A percentile compares a stretch with the other conserved stretches of the same genome.
These are phyloP conservation scores for Idris sp. DNA, from an alignment of 1,140 invertebrate species.

Conservation along the genomic window DNA sequence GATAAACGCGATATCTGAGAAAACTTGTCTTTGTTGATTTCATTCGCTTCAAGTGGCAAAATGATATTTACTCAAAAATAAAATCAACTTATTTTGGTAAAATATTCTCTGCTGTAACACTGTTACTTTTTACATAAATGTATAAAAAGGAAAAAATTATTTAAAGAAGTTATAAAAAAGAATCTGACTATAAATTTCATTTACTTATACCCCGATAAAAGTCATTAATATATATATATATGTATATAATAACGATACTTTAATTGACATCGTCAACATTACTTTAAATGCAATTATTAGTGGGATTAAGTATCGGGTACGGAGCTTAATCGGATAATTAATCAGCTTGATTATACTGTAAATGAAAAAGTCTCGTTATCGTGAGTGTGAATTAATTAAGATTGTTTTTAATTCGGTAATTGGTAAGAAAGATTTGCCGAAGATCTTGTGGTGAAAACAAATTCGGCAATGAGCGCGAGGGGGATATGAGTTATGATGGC, in stretches of 20 bases:
- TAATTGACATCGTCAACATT: slow-evolving; percentile 52
- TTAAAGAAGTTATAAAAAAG: no score
- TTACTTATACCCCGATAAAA: slow-evolving; percentile 47
- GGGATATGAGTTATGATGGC: slow-evolving; percentile 1
- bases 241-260: slow-evolving; percentile 54
- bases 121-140: slow-evolving; percentile 47
- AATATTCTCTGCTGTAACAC: no score
- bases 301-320: slow-evolving; percentile 23
- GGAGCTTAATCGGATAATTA: slow-evolving; percentile 23
- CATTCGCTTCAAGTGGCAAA: no score
- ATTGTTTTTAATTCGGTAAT: slow-evolving; percentile 50
- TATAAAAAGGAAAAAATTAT: no score
- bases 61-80: no score
- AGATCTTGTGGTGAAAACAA: not conserved
- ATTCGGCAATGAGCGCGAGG: slow-evolving; percentile 1
- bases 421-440: not conserved
- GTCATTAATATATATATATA: no score
- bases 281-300: slow-evolving; percentile 45
- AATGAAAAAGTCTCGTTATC: slow-evolving; percentile 36
- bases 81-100: no score
- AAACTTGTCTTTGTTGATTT: no score
- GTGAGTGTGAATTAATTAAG: slow-evolving; percentile 41
- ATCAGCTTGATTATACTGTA: slow-evolving; percentile 54
- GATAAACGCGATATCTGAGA: slow-evolving; percentile 49
- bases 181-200: no score